Base-by-base conservation (phyloP, 1,140 invertebrate species). In the Sipha flava region DNA sequence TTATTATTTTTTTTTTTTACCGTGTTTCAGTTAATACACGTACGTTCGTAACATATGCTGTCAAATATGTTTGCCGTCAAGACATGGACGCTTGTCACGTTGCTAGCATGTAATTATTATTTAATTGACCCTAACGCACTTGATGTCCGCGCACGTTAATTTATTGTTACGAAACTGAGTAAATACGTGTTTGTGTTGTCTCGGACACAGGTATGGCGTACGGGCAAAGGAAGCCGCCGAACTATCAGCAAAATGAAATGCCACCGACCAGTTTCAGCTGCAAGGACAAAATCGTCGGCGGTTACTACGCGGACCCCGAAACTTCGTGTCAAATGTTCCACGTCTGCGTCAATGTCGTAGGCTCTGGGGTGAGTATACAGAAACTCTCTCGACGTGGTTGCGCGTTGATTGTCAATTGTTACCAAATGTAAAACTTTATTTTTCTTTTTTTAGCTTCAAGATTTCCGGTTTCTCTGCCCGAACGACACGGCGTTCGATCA, bases 261-360 rank as follows among this genome's bases (percentile, higher is more conserved):
- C 94, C 94, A 79, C 90, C 92, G 81, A 95, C 94, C 59, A 89
- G 90, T 75, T 97, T 97, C 87, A 90, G 90, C 81, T 97, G 95
- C 86, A 88, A 90, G 81, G 93, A 93, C 83, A 94, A 95, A 86
- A 93, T 95, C 82, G 88, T 95, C 26, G 95, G 95, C 80, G 93
- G 94, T 54, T 96, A 96, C 86, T 96, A 96, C 85, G 94, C 94
- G 16, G 95, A 96, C 86, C 89, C 91, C 1, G 94, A 96, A 85
- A 92, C 95, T 0, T 92, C 94, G 83, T 96, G 95, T 86, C 94
- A 96, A 86, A 93, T 95, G 87, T 96, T 95, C 86, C 94, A 96
- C 84, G 92, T 95, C 64, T 95, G 94, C 84, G 93, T 94, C 29
- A 91, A 92, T 84, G 92, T 94, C 31, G 90, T 92, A 18, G 92